These are phyloP conservation scores for Pseudococcus longispinus DNA, from an alignment of 2,888 invertebrate species.

Conservation along the genomic window DNA sequence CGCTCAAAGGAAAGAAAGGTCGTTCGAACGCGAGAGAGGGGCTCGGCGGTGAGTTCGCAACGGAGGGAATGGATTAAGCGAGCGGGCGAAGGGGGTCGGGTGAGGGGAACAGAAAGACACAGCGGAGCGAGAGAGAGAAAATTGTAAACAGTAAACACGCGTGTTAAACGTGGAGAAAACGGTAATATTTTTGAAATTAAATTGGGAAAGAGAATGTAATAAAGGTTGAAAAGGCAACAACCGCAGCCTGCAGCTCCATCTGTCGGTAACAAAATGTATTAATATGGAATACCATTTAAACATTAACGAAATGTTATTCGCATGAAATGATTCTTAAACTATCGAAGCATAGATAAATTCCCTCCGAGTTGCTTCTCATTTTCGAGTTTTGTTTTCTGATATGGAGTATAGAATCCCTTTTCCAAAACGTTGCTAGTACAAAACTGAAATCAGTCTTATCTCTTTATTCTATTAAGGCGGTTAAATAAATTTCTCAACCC, in stretches of 20 bases:
- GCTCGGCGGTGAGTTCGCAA: neutral
- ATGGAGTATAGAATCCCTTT: constrained; percentile 42
- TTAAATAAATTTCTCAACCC: constrained; percentile 50
- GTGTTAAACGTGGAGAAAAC: constrained; percentile 45
- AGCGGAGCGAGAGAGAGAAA: neutral
- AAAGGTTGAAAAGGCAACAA: constrained; percentile 45
- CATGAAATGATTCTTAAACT: constrained; percentile 53
- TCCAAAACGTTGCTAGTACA: constrained; percentile 49
- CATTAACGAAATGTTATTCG: constrained; percentile 54
- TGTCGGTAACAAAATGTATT: constrained; percentile 52
- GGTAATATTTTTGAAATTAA: constrained; percentile 49
- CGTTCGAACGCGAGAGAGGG: neutral
- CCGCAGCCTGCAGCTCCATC: constrained; percentile 52
- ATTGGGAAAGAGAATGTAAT: constrained; percentile 38
- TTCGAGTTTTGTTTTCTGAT: constrained; percentile 48
- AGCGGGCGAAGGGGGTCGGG: no score
- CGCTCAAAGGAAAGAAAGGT: constrained; percentile 23
- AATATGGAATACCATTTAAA: constrained; percentile 48
- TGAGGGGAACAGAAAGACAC: neutral
- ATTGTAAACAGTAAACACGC: constrained; percentile 49
- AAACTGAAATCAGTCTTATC: constrained; percentile 52
- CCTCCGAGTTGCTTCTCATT: constrained; percentile 41
- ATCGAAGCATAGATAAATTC: constrained; percentile 53
- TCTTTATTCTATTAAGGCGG: constrained; percentile 53
- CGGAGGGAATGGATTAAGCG: neutral